These are phyloP conservation scores for Cliona cf. orientalis DNA, from an alignment of 37 sponge, comb jelly and placozoan genomes.

Conservation along the genomic window DNA sequence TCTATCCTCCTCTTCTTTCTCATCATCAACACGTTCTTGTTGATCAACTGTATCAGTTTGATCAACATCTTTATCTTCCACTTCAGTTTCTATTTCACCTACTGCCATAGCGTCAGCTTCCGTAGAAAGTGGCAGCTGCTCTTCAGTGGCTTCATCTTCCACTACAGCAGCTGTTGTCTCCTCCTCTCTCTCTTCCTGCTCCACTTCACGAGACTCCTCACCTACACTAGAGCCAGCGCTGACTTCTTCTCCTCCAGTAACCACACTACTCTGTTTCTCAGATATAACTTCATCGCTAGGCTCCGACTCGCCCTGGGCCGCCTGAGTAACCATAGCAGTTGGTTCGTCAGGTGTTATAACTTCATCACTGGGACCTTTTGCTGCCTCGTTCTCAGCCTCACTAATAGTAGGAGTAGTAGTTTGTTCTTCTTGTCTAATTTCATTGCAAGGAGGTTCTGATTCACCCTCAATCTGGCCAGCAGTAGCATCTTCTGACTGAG, in stretches of 20 bases:
- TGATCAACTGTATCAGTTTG: neutral
- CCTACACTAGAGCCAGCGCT: neutral
- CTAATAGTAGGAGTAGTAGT: neutral
- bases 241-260: neutral
- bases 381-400: neutral
- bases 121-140: neutral
- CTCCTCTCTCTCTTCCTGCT: slow-evolving; percentile 1
- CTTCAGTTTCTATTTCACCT: too few species aligned
- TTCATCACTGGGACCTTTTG: too few species aligned
- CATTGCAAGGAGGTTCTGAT: too few species aligned
- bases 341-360: too few species aligned
- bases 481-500: neutral
- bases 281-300: neutral
- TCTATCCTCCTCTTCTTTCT: neutral
- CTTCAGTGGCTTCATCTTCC: slow-evolving; percentile 3
- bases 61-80: neutral
- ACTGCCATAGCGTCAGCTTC: too few species aligned
- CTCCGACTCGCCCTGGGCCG: neutral
- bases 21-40: neutral
- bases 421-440: too few species aligned
- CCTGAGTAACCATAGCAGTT: slow-evolving; percentile 1
- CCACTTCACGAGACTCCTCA: neutral
- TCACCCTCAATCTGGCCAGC: neutral
- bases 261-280: neutral
- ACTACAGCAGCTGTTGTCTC: neutral